These are phyloP conservation scores for Margarornis squamiger DNA, from an alignment of 2,797 vertebrate species.

Conservation along the genomic window DNA sequence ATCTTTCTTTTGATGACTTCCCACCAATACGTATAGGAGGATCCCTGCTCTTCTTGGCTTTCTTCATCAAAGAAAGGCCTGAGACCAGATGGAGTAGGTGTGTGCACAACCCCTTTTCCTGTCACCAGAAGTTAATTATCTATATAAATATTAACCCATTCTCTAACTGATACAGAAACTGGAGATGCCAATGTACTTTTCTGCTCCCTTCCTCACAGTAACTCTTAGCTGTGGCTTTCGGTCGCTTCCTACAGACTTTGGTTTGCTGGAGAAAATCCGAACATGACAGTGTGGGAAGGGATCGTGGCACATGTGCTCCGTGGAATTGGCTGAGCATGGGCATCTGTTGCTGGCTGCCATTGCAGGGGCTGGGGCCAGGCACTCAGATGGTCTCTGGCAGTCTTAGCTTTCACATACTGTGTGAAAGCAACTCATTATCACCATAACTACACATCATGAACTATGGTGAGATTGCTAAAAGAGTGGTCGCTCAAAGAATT, in stretches of 20 bases:
- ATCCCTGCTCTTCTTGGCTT: background rate
- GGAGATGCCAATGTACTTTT: background rate
- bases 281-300: background rate
- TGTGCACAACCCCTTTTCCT: background rate
- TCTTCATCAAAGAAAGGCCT: background rate
- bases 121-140: background rate
- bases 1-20: background rate
- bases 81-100: background rate
- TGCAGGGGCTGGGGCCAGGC: background rate
- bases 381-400: background rate
- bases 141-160: background rate
- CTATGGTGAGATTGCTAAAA: background rate
- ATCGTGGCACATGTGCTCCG: rapidly evolving
- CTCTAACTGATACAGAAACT: background rate
- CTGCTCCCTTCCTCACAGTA: background rate
- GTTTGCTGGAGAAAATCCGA: background rate
- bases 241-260: background rate
- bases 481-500: background rate
- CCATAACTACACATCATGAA: background rate
- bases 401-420: background rate
- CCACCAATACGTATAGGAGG: background rate
- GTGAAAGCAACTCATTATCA: background rate
- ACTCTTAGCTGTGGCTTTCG: background rate
- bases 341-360: background rate
- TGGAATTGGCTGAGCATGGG: background rate